phyloP scores from a whole-genome alignment of 1,140 invertebrate genomes.

The Diploscapter pachys region DNA sequence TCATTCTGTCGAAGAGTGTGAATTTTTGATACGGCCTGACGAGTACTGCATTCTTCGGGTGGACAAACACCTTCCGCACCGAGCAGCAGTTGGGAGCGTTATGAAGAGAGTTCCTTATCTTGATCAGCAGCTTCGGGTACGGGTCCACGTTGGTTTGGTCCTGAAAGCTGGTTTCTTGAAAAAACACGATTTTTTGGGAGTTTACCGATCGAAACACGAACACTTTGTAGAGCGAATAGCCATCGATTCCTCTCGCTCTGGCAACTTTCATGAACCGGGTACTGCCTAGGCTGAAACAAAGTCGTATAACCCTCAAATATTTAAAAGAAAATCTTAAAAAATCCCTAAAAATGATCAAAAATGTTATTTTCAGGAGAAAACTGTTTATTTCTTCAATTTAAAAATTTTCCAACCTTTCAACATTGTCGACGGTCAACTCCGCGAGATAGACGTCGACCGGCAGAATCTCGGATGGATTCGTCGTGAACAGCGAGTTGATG shows the following conservation, averaged over 20 bases:
- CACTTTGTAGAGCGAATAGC: conserved; percentile 86
- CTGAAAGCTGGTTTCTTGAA: conserved; percentile 62
- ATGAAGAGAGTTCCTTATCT: conserved; percentile 64
- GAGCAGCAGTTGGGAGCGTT: conserved; percentile 86
- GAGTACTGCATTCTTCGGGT: conserved; percentile 78
- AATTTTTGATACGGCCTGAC: conserved; percentile 92
- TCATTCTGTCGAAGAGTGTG: conserved; percentile 94
- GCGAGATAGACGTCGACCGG: conserved; percentile 39
- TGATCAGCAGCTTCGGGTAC: conserved; percentile 71
- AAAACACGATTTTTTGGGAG: too few relatives aligned
- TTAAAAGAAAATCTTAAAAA: conserved; percentile 21
- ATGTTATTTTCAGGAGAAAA: conserved; percentile 1
- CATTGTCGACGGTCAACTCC: conserved; percentile 28
- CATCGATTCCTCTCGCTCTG: conserved; percentile 74
- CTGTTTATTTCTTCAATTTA: neutral
- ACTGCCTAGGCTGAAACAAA: conserved; percentile 77
- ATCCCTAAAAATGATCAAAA: too few relatives aligned
- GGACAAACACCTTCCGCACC: conserved; percentile 76
- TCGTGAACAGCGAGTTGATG: conserved; percentile 17
- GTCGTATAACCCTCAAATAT: neutral
- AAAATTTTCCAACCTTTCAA: conserved; percentile 33
- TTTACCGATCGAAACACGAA: conserved; percentile 72
- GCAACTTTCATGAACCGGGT: conserved; percentile 98
- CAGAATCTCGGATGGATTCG: conserved; percentile 37
- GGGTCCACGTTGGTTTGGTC: conserved; percentile 81